A percentile compares a stretch with the other conserved stretches of the same genome.
These are phyloP conservation scores for Triplophysa rosa DNA, from an alignment of 2,113 vertebrate genomes.

Conservation along the genomic window DNA sequence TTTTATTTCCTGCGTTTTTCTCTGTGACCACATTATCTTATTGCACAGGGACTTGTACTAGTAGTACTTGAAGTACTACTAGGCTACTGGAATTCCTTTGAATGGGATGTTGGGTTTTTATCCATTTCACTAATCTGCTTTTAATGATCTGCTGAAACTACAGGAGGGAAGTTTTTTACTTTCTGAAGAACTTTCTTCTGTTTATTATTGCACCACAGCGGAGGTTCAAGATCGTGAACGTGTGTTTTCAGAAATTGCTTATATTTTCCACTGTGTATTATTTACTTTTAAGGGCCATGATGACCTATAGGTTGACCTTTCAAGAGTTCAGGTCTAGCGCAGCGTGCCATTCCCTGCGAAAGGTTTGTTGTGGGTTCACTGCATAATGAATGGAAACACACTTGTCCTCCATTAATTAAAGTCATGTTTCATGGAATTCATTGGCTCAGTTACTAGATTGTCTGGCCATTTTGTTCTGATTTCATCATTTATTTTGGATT, in stretches of 20 bases:
- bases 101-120: slow-evolving; percentile 23
- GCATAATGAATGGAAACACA: neutral
- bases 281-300: slow-evolving; percentile 45
- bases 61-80: slow-evolving; percentile 49
- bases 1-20: neutral
- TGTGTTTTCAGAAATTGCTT: slow-evolving; percentile 24
- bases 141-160: slow-evolving; percentile 52
- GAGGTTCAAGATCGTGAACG: slow-evolving; percentile 64
- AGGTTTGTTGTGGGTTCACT: neutral
- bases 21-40: neutral
- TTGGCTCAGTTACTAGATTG: neutral
- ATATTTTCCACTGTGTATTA: slow-evolving; percentile 55
- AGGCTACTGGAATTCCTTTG: slow-evolving; percentile 62
- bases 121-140: slow-evolving; percentile 56
- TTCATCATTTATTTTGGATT: too few species aligned
- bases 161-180: neutral
- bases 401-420: slow-evolving; percentile 30
- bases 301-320: slow-evolving; percentile 23
- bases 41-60: neutral
- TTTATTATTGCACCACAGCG: slow-evolving; percentile 60
- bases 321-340: slow-evolving; percentile 13
- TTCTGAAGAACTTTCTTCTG: slow-evolving; percentile 1
- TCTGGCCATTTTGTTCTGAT: too few species aligned
- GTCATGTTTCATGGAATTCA: neutral
- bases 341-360: neutral